These are phyloP conservation scores for Drosophila parthenogenetica DNA, from an alignment of 2,888 invertebrate species.

Conservation along the genomic window DNA sequence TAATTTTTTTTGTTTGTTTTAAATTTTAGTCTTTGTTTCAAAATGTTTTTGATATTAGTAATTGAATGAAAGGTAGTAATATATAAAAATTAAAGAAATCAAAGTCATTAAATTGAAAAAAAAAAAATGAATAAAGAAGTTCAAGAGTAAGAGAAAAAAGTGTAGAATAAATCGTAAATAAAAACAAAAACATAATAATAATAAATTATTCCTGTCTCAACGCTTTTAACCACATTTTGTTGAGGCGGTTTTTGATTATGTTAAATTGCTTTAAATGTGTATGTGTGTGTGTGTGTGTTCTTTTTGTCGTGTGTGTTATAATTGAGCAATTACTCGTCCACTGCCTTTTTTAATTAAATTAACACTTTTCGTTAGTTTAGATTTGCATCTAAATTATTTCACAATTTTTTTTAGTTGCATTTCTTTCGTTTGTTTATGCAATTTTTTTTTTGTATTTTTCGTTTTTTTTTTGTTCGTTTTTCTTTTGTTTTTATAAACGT, in stretches of 20 bases:
- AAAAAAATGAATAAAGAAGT: constrained; percentile 23
- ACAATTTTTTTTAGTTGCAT: constrained; percentile 54
- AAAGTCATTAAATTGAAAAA: constrained; percentile 23
- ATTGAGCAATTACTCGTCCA: constrained; percentile 62
- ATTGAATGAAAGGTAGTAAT: constrained; percentile 37
- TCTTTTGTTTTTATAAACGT: constrained; percentile 39
- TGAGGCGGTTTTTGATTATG: constrained; percentile 53
- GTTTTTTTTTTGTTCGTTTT: constrained; percentile 57
- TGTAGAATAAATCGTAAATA: constrained; percentile 26
- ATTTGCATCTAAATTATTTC: constrained; percentile 50
- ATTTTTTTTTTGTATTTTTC: constrained; percentile 48
- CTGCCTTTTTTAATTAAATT: constrained; percentile 26
- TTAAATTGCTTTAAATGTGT: constrained; percentile 61
- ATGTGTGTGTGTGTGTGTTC: constrained; percentile 37
- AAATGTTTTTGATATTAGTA: constrained; percentile 35
- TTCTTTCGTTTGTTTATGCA: constrained; percentile 53
- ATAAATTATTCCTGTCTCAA: constrained; percentile 47
- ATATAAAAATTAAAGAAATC: constrained; percentile 34
- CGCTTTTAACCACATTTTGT: constrained; percentile 22
- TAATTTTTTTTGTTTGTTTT: not conserved
- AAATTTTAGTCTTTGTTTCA: constrained; percentile 53
- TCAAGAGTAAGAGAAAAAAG: constrained; percentile 12
- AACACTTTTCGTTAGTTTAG: constrained; percentile 55
- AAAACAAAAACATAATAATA: constrained; percentile 58
- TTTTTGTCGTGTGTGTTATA: constrained; percentile 2